Base-by-base conservation (phyloP, 1,140 invertebrate species). In the Phymastichus coffea region DNA sequence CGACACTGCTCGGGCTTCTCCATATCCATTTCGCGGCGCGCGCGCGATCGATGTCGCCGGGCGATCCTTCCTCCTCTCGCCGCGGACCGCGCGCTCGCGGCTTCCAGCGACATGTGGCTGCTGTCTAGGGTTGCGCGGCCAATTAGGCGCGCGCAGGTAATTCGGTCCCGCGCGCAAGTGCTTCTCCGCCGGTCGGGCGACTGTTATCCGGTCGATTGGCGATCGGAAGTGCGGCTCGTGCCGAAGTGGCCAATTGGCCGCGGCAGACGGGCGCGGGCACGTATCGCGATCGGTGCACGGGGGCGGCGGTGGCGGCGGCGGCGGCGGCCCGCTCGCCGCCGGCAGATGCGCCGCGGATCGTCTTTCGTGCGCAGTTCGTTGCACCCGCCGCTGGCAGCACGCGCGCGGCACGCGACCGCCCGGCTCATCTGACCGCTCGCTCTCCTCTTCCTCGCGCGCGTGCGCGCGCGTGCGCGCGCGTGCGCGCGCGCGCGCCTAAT, bases 1-100 rank as follows among this genome's bases (percentile, higher is more conserved):
- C 6, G 64, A 65, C 61, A 56, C 56, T 65, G 44, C 40, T 63
- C 46, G 33, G 64, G 64, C 64, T 65, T 65, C n/a, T n/a, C 64
- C 61, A 49, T 65, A 65, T 65, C 64, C 57, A 65, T 65, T 65
- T 65, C 61, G 60, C 63, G 56, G 43, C 56, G 20, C 12, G 20
- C 44, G 40, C 23, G 35, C 23, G 33, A 57, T 57, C 56, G 35
- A 57, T 57, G n/a, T n/a, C n/a, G n/a, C n/a, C n/a, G n/a, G n/a
- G n/a, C n/a, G n/a, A n/a, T n/a, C n/a, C n/a, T n/a, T n/a, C n/a
- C n/a, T n/a, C n/a, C n/a, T n/a, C n/a, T n/a, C n/a, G n/a, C n/a
- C 17, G 2, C 20, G 23, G 14, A 6, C 1, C 2, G 30, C 48
- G n/a, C 48, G 4, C 22, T 10, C 22, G n/a, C 25, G 44, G 23